Evolutionary conservation across 2,888 invertebrate species (phyloP).

Genomic region (Phaedon cochleariae): DNA sequence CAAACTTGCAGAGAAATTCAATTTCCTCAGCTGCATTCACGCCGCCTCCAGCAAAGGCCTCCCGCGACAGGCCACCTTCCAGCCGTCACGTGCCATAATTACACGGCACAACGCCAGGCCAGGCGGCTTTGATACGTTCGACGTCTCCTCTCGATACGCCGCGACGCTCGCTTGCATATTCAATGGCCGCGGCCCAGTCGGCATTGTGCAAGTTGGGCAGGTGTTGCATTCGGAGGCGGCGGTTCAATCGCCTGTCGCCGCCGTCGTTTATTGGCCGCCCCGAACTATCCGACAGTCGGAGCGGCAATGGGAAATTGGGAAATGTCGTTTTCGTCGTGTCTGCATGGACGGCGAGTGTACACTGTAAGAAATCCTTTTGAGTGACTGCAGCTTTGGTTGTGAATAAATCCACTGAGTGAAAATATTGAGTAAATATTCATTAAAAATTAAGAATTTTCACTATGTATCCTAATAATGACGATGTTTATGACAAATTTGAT

Average conservation of each 20-base stretch:
- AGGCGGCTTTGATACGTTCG: slow-evolving; percentile 39
- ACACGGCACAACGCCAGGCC: slow-evolving; percentile 30
- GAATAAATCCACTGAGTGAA: too few species aligned
- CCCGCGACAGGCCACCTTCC: slow-evolving; percentile 9
- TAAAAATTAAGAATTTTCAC: too few species aligned
- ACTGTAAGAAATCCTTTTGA: too few species aligned
- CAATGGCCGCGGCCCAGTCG: slow-evolving; percentile 33
- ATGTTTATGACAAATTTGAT: too few species aligned
- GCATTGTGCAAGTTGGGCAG: slow-evolving; percentile 53
- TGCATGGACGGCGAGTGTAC: too few species aligned
- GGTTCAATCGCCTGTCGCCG: slow-evolving; percentile 1
- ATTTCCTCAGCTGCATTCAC: slow-evolving; percentile 15
- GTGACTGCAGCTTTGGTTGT: too few species aligned
- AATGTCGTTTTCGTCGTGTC: background rate
- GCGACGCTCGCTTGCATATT: slow-evolving; percentile 51
- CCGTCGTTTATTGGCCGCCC: slow-evolving; percentile 30
- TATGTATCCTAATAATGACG: too few species aligned
- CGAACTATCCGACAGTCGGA: slow-evolving; percentile 15
- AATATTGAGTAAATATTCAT: too few species aligned
- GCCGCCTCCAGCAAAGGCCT: slow-evolving; percentile 4
- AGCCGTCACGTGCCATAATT: slow-evolving; percentile 30
- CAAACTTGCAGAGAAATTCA: slow-evolving; percentile 7
- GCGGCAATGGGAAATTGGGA: slow-evolving; percentile 22
- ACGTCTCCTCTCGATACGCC: slow-evolving; percentile 52
- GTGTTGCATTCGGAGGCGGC: slow-evolving; percentile 51